These are phyloP conservation scores for Psittacara wagleri DNA, from an alignment of 2,113 vertebrate genomes.

Conservation along the genomic window DNA sequence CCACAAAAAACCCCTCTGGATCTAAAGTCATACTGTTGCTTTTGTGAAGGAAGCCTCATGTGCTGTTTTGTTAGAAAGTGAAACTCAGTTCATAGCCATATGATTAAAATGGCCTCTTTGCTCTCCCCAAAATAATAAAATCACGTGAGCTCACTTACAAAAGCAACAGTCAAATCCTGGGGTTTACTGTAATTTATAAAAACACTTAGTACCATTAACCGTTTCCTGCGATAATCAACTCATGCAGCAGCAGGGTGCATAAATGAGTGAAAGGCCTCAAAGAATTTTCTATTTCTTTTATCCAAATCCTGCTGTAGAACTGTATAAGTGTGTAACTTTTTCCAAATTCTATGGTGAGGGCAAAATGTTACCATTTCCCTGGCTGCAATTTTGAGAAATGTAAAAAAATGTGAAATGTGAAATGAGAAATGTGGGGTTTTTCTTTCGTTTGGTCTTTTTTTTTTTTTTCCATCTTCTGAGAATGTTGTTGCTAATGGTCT, in stretches of 20 bases:
- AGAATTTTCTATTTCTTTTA: neutral
- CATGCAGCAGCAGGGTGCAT: neutral
- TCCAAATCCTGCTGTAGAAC: neutral
- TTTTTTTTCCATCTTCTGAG: neutral
- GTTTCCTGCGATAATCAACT: slow-evolving; percentile 20
- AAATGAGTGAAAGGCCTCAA: neutral
- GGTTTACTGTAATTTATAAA: slow-evolving; percentile 4
- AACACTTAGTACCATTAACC: slow-evolving; percentile 13
- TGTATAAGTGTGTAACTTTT: neutral
- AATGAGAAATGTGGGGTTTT: neutral
- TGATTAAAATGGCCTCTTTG: slow-evolving; percentile 21
- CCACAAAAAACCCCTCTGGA: neutral
- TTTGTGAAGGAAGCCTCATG: slow-evolving; percentile 7
- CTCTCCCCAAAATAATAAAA: slow-evolving; percentile 1
- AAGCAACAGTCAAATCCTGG: slow-evolving; percentile 16
- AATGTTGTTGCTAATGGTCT: neutral
- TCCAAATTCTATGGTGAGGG: neutral
- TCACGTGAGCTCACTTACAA: slow-evolving; percentile 29
- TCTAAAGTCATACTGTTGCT: slow-evolving; percentile 1
- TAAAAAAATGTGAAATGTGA: neutral
- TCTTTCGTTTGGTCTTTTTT: rapidly evolving
- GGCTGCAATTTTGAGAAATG: neutral
- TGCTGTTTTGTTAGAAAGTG: slow-evolving; percentile 35
- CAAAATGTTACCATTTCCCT: neutral
- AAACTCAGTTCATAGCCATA: neutral